Percentiles rank a stretch among this genome's conserved stretches.
Conservation (phyloP, 2,113 vertebrate genomes). For the Sylvilagus bachmani region DNA sequence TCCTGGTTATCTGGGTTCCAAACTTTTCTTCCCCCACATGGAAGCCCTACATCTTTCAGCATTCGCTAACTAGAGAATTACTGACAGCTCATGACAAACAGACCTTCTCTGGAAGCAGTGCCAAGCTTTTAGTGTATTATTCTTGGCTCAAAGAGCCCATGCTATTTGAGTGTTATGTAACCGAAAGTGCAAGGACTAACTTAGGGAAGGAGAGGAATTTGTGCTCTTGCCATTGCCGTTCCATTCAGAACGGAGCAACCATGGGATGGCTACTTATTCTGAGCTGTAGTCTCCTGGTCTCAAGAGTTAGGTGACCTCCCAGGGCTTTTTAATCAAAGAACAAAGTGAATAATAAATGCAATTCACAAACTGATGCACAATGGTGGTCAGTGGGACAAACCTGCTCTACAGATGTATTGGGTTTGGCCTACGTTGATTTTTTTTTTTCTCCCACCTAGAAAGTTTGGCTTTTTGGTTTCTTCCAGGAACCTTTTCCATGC, state of each 20-base stretch:
- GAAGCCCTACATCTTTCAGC: neutral
- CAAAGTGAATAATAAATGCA: neutral
- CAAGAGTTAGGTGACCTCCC: neutral
- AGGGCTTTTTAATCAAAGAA: neutral
- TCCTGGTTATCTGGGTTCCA: neutral
- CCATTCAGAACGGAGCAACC: neutral
- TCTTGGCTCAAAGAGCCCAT: neutral
- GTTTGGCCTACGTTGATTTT: neutral
- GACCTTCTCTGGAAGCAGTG: neutral
- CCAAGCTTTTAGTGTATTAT: neutral
- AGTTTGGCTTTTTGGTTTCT: neutral
- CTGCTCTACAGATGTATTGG: neutral
- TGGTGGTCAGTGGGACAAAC: neutral
- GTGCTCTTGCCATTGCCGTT: neutral
- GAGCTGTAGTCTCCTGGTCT: slow-evolving; percentile 2
- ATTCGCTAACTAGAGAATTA: neutral
- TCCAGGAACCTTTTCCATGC: neutral
- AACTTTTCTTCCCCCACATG: neutral
- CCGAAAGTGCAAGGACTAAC: neutral
- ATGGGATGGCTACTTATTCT: neutral
- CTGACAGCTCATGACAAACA: neutral
- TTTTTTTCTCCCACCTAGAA: neutral
- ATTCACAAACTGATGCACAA: neutral
- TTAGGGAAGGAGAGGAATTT: neutral
- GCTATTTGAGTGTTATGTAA: neutral